These are phyloP conservation scores for Siniperca scherzeri DNA, from an alignment of 2,797 vertebrate species.

Conservation along the genomic window DNA sequence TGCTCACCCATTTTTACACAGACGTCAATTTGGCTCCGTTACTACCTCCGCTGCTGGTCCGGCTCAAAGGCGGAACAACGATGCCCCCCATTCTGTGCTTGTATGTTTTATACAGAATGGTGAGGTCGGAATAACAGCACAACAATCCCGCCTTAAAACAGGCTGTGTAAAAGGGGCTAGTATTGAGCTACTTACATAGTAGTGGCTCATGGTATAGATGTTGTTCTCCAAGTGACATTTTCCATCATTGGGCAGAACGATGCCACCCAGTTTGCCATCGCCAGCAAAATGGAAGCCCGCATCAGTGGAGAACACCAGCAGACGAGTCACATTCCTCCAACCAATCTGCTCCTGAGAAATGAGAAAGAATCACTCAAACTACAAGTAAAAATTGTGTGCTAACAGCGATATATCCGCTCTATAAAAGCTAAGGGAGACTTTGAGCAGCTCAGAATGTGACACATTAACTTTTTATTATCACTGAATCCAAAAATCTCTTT, in stretches of 20 bases:
- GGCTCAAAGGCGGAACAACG: too few relatives aligned
- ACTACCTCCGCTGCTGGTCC: too few relatives aligned
- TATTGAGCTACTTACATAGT: constrained; percentile 87
- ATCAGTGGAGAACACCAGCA: constrained; percentile 98
- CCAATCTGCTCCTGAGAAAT: constrained; percentile 91
- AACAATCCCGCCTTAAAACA: too few relatives aligned
- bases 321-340: constrained; percentile 96
- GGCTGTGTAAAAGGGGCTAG: too few relatives aligned
- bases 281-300: constrained; percentile 99
- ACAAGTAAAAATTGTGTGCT: not conserved
- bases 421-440: not conserved
- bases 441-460: constrained; percentile 22
- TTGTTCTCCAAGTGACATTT: constrained; percentile 95
- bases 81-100: too few relatives aligned
- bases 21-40: too few relatives aligned
- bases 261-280: constrained; percentile 98
- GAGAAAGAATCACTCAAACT: not conserved
- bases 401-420: not conserved
- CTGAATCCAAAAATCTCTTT: constrained; percentile 38
- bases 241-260: constrained; percentile 97
- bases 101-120: too few relatives aligned
- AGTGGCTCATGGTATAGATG: constrained; percentile 98
- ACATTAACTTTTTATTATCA: constrained; percentile 27
- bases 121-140: too few relatives aligned
- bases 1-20: too few relatives aligned